Conservation (phyloP, 2,797 vertebrate genomes). For the Ctenopoma kingsleyae region DNA sequence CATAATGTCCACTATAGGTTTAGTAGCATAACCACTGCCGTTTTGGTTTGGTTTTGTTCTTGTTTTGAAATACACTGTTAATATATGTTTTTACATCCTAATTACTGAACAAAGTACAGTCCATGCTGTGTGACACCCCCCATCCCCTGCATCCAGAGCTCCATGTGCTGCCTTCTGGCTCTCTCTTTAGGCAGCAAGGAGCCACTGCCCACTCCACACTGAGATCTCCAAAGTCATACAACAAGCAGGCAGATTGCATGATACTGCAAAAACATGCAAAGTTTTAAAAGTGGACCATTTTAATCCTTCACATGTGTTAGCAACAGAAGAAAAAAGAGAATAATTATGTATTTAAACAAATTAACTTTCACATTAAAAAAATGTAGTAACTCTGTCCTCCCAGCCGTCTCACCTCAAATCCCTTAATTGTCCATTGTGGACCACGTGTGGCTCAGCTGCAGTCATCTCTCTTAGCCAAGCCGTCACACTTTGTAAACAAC, state of each 20-base stretch:
- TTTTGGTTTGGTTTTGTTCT: not conserved
- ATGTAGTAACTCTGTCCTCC: slow-evolving; percentile 22
- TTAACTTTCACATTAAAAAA: slow-evolving; percentile 36
- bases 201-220: not conserved
- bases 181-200: no score
- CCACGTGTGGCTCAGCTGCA: slow-evolving; percentile 36
- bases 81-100: no score
- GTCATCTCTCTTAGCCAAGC: slow-evolving; percentile 22
- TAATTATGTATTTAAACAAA: slow-evolving; percentile 31
- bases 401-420: slow-evolving; percentile 56
- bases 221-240: not conserved
- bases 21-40: not conserved
- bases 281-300: not conserved
- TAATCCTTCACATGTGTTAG: slow-evolving; percentile 4
- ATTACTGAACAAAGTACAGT: no score
- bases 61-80: not conserved
- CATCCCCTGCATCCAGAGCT: no score
- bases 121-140: no score
- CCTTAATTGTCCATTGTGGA: slow-evolving; percentile 67
- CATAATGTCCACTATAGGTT: not conserved
- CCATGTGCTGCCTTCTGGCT: no score
- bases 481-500: slow-evolving; percentile 54
- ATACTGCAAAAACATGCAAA: not conserved
- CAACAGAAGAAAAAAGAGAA: slow-evolving; percentile 12
- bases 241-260: not conserved